Percentiles rank a stretch among this genome's conserved stretches.
phyloP scores from a whole-genome alignment of 2,113 vertebrate genomes.

The Hepsetus odoe region DNA sequence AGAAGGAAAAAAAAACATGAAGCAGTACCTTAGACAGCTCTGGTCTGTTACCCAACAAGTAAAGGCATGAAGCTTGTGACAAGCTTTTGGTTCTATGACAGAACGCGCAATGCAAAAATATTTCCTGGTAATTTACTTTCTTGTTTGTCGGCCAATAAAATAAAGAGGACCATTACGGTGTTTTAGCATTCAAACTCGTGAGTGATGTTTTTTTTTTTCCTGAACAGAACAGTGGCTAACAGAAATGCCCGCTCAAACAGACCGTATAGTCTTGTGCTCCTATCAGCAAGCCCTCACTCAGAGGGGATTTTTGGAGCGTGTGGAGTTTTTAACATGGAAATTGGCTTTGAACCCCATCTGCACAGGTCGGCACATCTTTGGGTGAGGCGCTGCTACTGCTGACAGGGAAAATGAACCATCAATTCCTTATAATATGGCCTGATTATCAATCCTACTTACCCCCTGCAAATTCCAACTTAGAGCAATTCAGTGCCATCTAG shows the following conservation, averaged over 20 bases:
- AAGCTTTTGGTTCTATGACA: slow-evolving; percentile 68
- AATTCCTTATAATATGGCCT: slow-evolving; percentile 80
- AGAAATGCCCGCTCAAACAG: slow-evolving; percentile 63
- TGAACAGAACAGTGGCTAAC: slow-evolving; percentile 59
- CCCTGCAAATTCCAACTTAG: slow-evolving; percentile 74
- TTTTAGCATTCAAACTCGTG: slow-evolving; percentile 53
- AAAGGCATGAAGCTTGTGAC: slow-evolving; percentile 67
- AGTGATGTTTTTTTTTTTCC: slow-evolving; percentile 60
- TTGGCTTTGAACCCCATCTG: slow-evolving; percentile 84
- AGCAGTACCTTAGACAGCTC: slow-evolving; percentile 67
- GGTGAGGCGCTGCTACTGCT: slow-evolving; percentile 74
- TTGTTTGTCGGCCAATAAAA: slow-evolving; percentile 69
- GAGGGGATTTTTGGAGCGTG: slow-evolving; percentile 64
- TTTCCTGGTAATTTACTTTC: slow-evolving; percentile 66
- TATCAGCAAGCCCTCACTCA: slow-evolving; percentile 69
- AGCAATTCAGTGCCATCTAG: slow-evolving; percentile 67
- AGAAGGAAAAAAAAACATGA: slow-evolving; percentile 46
- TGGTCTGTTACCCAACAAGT: slow-evolving; percentile 53
- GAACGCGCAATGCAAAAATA: slow-evolving; percentile 50
- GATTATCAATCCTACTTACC: slow-evolving; percentile 80
- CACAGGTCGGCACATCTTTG: slow-evolving; percentile 80
- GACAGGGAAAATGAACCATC: slow-evolving; percentile 81
- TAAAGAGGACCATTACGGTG: slow-evolving; percentile 66
- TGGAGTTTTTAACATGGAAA: slow-evolving; percentile 83
- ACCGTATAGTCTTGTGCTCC: slow-evolving; percentile 70